Evolutionary conservation across 2,113 vertebrate species (phyloP).

Genomic region (Oreochromis spilurus): DNA sequence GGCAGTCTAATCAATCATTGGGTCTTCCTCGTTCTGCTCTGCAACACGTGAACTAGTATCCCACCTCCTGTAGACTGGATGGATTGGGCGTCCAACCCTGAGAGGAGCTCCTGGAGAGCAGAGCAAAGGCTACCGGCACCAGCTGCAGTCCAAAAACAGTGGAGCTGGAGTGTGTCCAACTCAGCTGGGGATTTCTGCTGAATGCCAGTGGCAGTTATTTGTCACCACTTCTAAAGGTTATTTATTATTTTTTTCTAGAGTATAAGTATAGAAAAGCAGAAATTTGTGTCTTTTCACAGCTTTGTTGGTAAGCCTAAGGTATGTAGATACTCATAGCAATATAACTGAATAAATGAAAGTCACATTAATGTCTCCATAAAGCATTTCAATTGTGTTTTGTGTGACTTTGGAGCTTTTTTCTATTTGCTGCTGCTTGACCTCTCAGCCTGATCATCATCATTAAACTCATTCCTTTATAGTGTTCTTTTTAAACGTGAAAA

Average conservation of each 20-base stretch:
- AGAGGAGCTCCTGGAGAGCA: not conserved
- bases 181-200: not conserved
- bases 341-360: not conserved
- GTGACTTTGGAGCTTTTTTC: not conserved
- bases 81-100: not conserved
- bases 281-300: not conserved
- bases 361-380: not conserved
- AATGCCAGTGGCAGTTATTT: not conserved
- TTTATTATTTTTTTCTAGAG: not conserved
- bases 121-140: not conserved
- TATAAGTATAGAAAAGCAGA: not conserved
- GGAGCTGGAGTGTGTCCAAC: not conserved
- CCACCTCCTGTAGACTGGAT: not conserved
- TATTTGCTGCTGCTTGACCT: not conserved
- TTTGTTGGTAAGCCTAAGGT: not conserved
- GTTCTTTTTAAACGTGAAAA: accelerated
- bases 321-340: not conserved
- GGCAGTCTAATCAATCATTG: not conserved
- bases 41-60: not conserved
- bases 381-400: not conserved
- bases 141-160: not conserved
- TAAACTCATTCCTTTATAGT: not conserved
- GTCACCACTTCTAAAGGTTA: not conserved
- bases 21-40: not conserved
- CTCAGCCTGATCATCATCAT: not conserved